These are phyloP conservation scores for Agrochola macilenta DNA, from an alignment of 2,888 invertebrate genomes.

Conservation along the genomic window DNA sequence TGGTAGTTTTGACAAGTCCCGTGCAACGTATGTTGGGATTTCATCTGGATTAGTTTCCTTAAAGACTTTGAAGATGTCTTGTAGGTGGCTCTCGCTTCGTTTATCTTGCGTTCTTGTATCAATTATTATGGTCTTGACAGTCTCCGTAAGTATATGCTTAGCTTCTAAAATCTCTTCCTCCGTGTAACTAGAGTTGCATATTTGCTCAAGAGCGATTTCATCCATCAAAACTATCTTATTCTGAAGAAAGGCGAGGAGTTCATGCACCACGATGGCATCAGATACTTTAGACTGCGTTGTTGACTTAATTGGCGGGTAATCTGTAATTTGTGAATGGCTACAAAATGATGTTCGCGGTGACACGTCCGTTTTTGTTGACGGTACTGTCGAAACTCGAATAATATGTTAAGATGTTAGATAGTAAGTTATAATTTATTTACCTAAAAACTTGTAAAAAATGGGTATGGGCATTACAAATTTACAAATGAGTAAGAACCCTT, in stretches of 20 bases:
- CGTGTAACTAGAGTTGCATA: constrained; percentile 4
- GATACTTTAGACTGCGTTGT: background rate
- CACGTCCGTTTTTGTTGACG: background rate
- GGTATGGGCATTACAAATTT: background rate
- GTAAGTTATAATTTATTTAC: background rate
- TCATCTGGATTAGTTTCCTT: constrained; percentile 13
- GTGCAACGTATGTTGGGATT: constrained; percentile 24
- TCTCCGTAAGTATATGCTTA: background rate
- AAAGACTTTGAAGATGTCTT: constrained; percentile 17
- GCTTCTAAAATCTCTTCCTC: constrained; percentile 27
- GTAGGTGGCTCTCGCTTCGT: background rate
- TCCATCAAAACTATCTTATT: constrained; percentile 31
- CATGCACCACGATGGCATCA: constrained; percentile 21
- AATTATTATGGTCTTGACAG: background rate
- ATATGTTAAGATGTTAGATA: background rate
- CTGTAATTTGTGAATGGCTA: constrained; percentile 39
- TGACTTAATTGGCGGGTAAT: background rate
- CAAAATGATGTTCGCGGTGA: constrained; percentile 15
- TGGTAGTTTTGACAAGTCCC: constrained; percentile 22
- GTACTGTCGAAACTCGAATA: background rate
- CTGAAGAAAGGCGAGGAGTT: constrained; percentile 45
- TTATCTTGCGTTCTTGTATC: background rate
- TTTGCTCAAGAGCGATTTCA: constrained; percentile 26
- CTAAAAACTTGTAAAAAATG: background rate
- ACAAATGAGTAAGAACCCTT: background rate